phyloP scores from a whole-genome alignment of 2,888 invertebrate species.

The Phorcus lineatus region DNA sequence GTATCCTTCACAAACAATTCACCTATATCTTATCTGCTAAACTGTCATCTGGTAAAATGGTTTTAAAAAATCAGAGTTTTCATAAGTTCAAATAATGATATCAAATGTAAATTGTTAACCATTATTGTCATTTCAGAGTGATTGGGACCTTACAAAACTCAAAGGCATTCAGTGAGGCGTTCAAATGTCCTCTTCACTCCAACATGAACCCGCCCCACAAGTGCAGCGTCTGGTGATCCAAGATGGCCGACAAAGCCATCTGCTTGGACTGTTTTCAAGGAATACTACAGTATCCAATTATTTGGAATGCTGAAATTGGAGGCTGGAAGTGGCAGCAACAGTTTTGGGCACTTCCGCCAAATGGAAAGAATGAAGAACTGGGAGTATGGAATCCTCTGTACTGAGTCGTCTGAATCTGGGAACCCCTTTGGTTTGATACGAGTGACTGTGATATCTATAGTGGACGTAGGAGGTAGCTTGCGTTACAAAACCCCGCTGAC shows the following conservation, averaged over 20 bases:
- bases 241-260: background rate
- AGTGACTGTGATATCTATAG: slow-evolving; percentile 8
- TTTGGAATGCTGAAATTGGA: background rate
- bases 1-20: too few species aligned
- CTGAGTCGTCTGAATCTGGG: background rate
- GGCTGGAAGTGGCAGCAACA: background rate
- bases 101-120: too few species aligned
- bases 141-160: slow-evolving; percentile 67
- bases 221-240: slow-evolving; percentile 61
- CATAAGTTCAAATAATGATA: too few species aligned
- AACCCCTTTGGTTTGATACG: background rate
- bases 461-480: background rate
- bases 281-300: background rate
- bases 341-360: background rate
- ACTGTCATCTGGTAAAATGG: too few species aligned
- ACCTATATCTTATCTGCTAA: too few species aligned
- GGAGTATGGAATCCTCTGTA: background rate
- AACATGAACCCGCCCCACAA: slow-evolving; percentile 64
- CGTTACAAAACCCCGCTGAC: background rate
- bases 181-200: slow-evolving; percentile 56
- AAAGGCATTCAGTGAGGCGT: slow-evolving; percentile 60
- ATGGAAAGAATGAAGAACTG: background rate
- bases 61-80: too few species aligned
- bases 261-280: background rate
- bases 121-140: slow-evolving; percentile 55